Base-by-base conservation (phyloP, 2,888 invertebrate genomes). In the Orchesella flavescens region DNA sequence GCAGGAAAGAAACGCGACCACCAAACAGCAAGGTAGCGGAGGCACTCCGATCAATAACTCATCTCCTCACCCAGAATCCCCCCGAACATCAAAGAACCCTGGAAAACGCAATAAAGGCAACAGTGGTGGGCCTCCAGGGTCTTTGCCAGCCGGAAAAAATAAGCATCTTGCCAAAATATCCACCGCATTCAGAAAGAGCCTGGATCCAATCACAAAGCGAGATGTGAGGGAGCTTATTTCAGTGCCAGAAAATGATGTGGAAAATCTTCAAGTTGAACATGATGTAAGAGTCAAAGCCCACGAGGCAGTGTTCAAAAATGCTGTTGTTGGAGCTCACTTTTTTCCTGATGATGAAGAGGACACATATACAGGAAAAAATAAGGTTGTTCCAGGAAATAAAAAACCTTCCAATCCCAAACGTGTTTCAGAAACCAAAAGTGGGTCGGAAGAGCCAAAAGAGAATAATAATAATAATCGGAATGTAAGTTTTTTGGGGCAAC, bases 121-220 rank as follows among this genome's bases (percentile, higher is more conserved):
- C n/a, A 66, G 21, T 24, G 44, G 12, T 59, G 4, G 19, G 34
- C 63, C 44, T 19, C 46, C 1, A 61, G 4, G 19, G 34, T 23
- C 44, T 19, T 17, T 4, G 46, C 17, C 69, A 17, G n/a, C 46
- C 49, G 53, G 0, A 21, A 78, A 43, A 66, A 72, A 79, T 57
- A 79, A 79, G 21, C 72, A 79, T 73, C 15, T 79, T 19, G 72
- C 72, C 10, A 79, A 65, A 44, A 79, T 79, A n/a, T 72, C 79
- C 10, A 73, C 1, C 24, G 72, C 79, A 24, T 81, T 81, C 43
- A 23, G 80, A 21, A 73, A 74, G 34, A 74, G 34, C 7, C 49
- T 81, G 13, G 80, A 81, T 57, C 73, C 73, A 15, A 71, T 71
- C 21, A 74, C 55, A 9, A 81, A 81, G 59, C 73, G 68, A 2